Conservation (phyloP, 2,797 vertebrate species). For the Cichlasoma orientale region DNA sequence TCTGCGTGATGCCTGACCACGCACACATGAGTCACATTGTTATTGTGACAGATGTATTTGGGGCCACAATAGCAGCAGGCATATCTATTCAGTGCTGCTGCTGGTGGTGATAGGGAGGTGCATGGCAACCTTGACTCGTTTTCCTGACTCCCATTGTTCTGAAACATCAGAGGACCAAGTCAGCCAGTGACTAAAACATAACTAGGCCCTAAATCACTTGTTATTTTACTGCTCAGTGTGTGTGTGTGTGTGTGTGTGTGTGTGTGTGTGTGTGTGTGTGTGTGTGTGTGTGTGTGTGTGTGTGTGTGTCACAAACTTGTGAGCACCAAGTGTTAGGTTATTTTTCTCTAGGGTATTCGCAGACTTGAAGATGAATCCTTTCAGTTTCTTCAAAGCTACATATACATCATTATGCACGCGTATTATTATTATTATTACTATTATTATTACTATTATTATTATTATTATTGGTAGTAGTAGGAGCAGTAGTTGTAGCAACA, state of each 20-base stretch:
- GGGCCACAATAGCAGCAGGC: slow-evolving; percentile 42
- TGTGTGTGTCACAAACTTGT: background rate
- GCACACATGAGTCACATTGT: slow-evolving; percentile 46
- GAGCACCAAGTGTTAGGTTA: background rate
- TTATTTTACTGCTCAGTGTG: slow-evolving; percentile 43
- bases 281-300: background rate
- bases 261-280: background rate
- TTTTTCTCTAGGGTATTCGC: background rate
- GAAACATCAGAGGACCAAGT: slow-evolving; percentile 66
- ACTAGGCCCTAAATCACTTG: slow-evolving; percentile 52
- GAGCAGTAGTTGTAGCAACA: fast-evolving
- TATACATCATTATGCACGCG: no score
- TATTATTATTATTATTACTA: no score
- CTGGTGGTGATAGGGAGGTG: background rate
- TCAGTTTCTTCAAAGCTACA: background rate
- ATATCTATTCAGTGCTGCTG: slow-evolving; percentile 25
- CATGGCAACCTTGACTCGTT: slow-evolving; percentile 65
- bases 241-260: no score
- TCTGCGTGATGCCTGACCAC: slow-evolving; percentile 2
- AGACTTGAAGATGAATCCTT: no score
- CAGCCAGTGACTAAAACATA: slow-evolving; percentile 52
- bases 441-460: background rate
- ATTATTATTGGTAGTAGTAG: background rate
- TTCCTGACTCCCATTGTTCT: slow-evolving; percentile 74
- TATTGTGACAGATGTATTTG: slow-evolving; percentile 39